Evolutionary conservation across 1,140 invertebrate species (phyloP).

Genomic region (Zaprionus ornatus): DNA sequence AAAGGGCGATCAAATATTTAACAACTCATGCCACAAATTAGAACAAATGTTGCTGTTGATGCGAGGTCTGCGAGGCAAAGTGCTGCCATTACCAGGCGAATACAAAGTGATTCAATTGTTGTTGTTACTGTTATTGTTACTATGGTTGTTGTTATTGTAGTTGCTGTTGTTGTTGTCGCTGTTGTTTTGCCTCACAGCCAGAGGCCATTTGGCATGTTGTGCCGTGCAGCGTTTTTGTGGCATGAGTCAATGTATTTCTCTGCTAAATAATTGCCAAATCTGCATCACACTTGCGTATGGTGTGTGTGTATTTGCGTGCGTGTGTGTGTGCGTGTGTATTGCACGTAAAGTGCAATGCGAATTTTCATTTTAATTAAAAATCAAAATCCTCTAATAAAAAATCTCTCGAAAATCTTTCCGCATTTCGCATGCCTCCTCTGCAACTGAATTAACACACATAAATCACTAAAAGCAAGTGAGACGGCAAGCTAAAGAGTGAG

Average conservation of each 20-base stretch:
- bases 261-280: constrained; percentile 66
- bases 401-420: constrained; percentile 69
- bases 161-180: constrained; percentile 44
- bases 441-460: constrained; percentile 69
- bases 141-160: background rate
- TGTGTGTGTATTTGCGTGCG: constrained; percentile 23
- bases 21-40: constrained; percentile 65
- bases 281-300: constrained; percentile 29
- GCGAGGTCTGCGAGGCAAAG: constrained; percentile 66
- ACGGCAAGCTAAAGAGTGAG: background rate
- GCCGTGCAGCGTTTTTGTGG: constrained; percentile 20
- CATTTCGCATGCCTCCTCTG: constrained; percentile 52
- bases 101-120: constrained; percentile 61
- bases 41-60: constrained; percentile 66
- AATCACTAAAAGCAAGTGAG: constrained; percentile 52
- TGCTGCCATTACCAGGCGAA: constrained; percentile 64
- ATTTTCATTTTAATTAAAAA: constrained; percentile 68
- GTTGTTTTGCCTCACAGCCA: constrained; percentile 43
- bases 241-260: constrained; percentile 50
- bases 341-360: constrained; percentile 24
- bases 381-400: constrained; percentile 28
- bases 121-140: constrained; percentile 40
- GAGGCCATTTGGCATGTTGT: constrained; percentile 52
- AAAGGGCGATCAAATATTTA: constrained; percentile 24
- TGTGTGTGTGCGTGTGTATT: constrained; percentile 27